A percentile compares a stretch with the other conserved stretches of the same genome.
Evolutionary conservation across 2,888 invertebrate species (phyloP).

Genomic region (Pseudoips prasinana): DNA sequence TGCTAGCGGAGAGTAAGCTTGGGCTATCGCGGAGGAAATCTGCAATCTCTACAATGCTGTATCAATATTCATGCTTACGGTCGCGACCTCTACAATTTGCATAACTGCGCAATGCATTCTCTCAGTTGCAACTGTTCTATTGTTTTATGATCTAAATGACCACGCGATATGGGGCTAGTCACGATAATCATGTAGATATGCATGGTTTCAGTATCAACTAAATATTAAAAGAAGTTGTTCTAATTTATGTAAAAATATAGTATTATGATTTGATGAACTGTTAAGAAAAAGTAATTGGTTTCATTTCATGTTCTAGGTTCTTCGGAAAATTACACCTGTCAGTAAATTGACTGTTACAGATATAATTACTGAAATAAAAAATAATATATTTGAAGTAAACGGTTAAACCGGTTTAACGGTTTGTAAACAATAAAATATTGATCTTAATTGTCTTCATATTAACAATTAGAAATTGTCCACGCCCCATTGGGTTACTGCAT

Average conservation of each 20-base stretch:
- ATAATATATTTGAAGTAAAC: no score
- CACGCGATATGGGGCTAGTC: constrained; percentile 72
- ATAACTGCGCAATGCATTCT: constrained; percentile 77
- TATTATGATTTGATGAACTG: no score
- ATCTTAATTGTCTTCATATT: constrained; percentile 34
- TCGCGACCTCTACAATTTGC: constrained; percentile 78
- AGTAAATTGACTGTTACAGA: no score
- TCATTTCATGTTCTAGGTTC: no score
- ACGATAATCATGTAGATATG: constrained; percentile 68
- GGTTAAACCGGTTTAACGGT: no score
- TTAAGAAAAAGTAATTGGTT: no score
- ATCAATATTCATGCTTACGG: constrained; percentile 80
- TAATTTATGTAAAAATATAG: no score
- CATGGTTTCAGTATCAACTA: constrained; percentile 45
- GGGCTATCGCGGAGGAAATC: constrained; percentile 68
- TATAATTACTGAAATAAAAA: no score
- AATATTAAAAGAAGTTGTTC: constrained; percentile 26
- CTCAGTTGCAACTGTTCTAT: constrained; percentile 76
- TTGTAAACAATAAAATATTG: no score
- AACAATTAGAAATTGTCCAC: constrained; percentile 34
- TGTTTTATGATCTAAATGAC: constrained; percentile 82
- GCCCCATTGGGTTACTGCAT: constrained; percentile 31
- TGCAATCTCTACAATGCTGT: constrained; percentile 76
- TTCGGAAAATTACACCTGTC: no score
- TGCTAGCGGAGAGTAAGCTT: constrained; percentile 65